phyloP scores from a whole-genome alignment of 2,888 invertebrate genomes.

The Molorchus minor region DNA sequence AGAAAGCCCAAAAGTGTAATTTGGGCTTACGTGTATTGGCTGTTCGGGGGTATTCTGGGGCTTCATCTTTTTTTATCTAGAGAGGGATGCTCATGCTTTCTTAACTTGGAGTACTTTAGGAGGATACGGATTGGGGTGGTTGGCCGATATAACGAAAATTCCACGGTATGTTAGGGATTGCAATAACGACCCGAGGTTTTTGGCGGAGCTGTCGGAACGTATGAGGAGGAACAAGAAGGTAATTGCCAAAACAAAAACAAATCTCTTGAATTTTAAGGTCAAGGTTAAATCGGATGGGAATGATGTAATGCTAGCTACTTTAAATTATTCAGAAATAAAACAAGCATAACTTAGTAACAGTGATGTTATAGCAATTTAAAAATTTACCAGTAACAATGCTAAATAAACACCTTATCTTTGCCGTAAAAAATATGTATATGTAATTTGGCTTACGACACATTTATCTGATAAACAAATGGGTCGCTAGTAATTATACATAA shows the following conservation, averaged over 20 bases:
- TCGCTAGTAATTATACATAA: too few species aligned
- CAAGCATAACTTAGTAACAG: too few species aligned
- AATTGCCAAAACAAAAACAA: constrained; percentile 23
- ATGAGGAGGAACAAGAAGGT: constrained; percentile 74
- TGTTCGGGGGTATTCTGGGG: constrained; percentile 88
- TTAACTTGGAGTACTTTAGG: constrained; percentile 89
- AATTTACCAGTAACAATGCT: too few species aligned
- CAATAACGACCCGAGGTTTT: constrained; percentile 76
- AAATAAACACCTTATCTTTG: too few species aligned
- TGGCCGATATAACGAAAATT: constrained; percentile 84
- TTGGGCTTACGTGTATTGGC: constrained; percentile 84
- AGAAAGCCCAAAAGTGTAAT: constrained; percentile 67
- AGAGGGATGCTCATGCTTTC: constrained; percentile 89
- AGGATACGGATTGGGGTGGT: constrained; percentile 88
- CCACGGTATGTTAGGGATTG: constrained; percentile 86
- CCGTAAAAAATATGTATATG: too few species aligned
- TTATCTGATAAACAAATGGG: too few species aligned
- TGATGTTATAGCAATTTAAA: too few species aligned
- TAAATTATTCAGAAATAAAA: too few species aligned
- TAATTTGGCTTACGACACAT: too few species aligned
- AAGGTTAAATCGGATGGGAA: too few species aligned
- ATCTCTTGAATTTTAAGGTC: too few species aligned
- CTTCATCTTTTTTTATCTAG: constrained; percentile 91
- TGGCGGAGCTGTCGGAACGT: constrained; percentile 71
- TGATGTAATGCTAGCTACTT: too few species aligned